A percentile compares a stretch with the other conserved stretches of the same genome.
Conservation (phyloP, 2,113 vertebrate species). For the Rhinichthys klamathensis region DNA sequence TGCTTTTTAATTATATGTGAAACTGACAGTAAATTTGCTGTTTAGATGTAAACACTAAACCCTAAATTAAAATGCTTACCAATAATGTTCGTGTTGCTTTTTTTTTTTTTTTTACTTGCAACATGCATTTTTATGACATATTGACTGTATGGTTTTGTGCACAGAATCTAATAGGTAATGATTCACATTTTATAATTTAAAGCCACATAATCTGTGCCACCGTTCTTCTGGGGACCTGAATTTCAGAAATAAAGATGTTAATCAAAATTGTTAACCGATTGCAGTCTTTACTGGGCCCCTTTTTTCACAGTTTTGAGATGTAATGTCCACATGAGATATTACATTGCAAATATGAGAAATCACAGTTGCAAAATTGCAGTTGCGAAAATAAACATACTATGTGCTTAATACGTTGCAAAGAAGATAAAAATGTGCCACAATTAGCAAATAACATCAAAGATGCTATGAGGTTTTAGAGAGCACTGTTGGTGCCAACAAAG, state of each 20-base stretch:
- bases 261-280: background rate
- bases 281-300: background rate
- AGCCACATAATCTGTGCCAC: background rate
- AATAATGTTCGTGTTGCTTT: conserved; percentile 49
- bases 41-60: conserved; percentile 76
- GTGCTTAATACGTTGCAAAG: background rate
- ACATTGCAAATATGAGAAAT: background rate
- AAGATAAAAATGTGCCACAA: background rate
- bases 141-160: background rate
- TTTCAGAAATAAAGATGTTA: background rate
- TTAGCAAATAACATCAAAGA: background rate
- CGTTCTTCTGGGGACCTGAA: background rate
- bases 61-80: conserved; percentile 76
- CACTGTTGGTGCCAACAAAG: background rate
- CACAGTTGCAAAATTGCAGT: background rate
- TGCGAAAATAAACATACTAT: background rate
- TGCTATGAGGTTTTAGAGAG: background rate
- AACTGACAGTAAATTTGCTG: conserved; percentile 66
- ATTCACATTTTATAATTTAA: background rate
- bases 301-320: background rate
- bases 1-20: conserved; percentile 70
- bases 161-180: background rate
- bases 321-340: background rate
- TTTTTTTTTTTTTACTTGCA: background rate
- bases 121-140: background rate